phyloP scores from a whole-genome alignment of 2,797 vertebrate species.

The Manis crassicaudata region DNA sequence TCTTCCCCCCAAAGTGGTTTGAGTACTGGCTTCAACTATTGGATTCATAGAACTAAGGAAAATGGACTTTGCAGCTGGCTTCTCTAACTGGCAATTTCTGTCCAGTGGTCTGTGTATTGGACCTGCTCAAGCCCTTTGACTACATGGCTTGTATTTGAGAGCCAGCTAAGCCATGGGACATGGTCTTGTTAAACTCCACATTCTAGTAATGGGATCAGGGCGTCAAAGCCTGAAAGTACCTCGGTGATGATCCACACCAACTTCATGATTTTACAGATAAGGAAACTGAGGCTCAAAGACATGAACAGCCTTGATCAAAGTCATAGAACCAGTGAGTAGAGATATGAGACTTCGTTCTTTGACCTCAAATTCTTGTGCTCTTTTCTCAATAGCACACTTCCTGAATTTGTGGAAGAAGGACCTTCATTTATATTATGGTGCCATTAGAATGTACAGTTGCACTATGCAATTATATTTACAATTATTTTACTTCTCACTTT shows the following conservation, averaged over 20 bases:
- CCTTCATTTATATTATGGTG: not conserved
- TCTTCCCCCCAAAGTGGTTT: not conserved
- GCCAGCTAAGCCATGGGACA: not conserved
- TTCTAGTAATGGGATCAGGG: not conserved
- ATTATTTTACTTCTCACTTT: not conserved
- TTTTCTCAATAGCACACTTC: not conserved
- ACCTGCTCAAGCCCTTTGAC: not conserved
- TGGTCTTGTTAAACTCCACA: not conserved
- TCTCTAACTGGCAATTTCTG: not conserved
- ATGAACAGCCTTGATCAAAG: not conserved
- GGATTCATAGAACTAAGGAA: not conserved
- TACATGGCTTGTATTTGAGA: not conserved
- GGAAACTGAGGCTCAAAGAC: not conserved
- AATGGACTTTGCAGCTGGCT: not conserved
- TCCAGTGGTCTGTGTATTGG: accelerated
- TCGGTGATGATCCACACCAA: not conserved
- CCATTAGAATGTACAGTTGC: not conserved
- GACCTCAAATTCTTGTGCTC: not conserved
- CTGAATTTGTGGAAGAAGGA: not conserved
- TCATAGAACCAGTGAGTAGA: not conserved
- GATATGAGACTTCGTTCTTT: not conserved
- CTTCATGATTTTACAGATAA: not conserved
- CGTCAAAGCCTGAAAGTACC: not conserved
- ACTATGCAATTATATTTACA: not conserved
- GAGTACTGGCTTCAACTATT: not conserved